Percentiles rank a stretch among this genome's conserved stretches.
Conservation (phyloP, 37 sponge, comb jelly and placozoan species). For the Halichondria panicea region DNA sequence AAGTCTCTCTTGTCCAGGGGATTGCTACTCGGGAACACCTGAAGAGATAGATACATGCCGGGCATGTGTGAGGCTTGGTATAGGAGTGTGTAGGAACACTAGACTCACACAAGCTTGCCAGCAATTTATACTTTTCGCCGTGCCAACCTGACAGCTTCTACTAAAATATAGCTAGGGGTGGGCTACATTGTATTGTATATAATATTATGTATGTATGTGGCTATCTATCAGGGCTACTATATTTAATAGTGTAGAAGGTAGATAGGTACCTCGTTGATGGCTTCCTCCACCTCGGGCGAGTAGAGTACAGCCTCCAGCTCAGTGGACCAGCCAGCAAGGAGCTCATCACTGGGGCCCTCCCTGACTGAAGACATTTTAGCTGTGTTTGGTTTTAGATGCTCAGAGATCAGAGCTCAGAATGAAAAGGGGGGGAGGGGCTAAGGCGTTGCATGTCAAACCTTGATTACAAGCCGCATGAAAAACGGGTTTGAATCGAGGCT, state of each 20-base stretch:
- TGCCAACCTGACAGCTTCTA: too few relatives aligned
- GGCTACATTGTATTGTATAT: neutral
- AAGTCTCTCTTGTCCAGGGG: slow-evolving; percentile 92
- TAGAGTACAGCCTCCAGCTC: slow-evolving; percentile 57
- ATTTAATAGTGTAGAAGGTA: neutral
- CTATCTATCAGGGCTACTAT: neutral
- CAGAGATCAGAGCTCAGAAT: too few relatives aligned
- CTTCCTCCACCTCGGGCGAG: slow-evolving; percentile 70
- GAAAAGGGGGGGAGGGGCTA: too few relatives aligned
- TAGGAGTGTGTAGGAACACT: neutral
- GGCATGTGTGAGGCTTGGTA: neutral
- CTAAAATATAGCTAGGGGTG: neutral
- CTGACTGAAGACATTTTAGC: neutral
- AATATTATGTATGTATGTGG: neutral
- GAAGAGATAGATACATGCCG: neutral
- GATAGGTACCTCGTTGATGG: slow-evolving; percentile 70
- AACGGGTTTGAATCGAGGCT: too few relatives aligned
- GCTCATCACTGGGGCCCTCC: slow-evolving; percentile 7
- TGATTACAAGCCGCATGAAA: too few relatives aligned
- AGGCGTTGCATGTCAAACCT: too few relatives aligned
- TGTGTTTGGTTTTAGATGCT: neutral
- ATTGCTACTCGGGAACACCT: slow-evolving; percentile 88
- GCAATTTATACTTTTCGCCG: too few relatives aligned
- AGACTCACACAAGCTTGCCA: neutral
- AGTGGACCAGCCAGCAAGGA: slow-evolving; percentile 44